Evolutionary conservation across 2,888 invertebrate species (phyloP), one percentile per base, ranked within the genome.

Genomic region (Melieria crassipennis): DNA sequence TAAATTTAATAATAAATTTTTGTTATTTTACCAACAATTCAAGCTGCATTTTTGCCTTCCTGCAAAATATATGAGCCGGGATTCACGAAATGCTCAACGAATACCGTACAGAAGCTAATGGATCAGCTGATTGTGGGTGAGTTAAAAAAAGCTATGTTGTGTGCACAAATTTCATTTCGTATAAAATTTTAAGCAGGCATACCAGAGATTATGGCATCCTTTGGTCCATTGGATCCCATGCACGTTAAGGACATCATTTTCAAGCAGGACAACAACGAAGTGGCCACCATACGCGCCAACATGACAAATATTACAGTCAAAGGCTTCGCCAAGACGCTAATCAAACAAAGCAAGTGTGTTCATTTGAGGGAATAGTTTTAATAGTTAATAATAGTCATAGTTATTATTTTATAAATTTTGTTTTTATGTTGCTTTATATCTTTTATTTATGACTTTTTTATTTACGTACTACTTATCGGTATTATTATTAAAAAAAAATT

Each of bases 201-300:
- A 63, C 84, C 84, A 2, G 85, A 84, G 56, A 63, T 85, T 6
- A 47, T 63, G 4, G 76, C 79, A 69, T 88, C 87, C 43, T 84
- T 91, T 76, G 87, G 89, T 3, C 88, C 90, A 10, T 84, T 92
- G 76, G 92, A 92, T 85, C 92, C 92, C 0, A 82, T 92, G 74
- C 88, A 89, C 76, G 89, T 92, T 52, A 89, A 89, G 7, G 88
- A 89, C 83, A 89, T 92, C 81, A 87, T 89, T 82, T 91, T 92
- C 81, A 87, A 92, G 67, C 92, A 92, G 88, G 92, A 92, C 64
- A 91, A 90, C 69, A 92, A 91, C 11, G 91, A 92, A 46, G 92
- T 92, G 5, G 92, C 92, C 3, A 91, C 90, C 75, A 90, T 92
- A 1, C 90, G 91, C 78, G 91, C 92, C 45, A 91, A 92, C 13